Conservation (phyloP, 53 echinoderm and acorn worm genomes). For the Arbacia lixula region DNA sequence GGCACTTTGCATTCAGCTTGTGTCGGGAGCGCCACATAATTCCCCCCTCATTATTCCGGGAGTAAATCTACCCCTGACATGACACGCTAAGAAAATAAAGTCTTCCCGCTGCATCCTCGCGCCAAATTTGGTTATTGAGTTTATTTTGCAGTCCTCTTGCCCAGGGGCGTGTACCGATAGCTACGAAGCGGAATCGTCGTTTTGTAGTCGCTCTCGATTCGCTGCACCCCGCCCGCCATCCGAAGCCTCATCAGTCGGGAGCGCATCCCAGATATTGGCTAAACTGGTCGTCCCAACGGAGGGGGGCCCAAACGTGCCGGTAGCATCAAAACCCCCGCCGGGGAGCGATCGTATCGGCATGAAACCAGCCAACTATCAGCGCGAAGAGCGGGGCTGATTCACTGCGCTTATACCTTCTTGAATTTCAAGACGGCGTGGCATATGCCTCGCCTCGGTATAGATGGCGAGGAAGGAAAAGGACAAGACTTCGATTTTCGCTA, state of each 20-base stretch:
- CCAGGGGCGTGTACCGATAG: conserved; percentile 56
- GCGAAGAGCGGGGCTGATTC: conserved; percentile 41
- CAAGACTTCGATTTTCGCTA: conserved; percentile 58
- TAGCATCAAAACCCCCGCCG: conserved; percentile 53
- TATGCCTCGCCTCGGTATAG: conserved; percentile 51
- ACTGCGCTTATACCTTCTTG: conserved; percentile 34
- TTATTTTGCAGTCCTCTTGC: conserved; percentile 56
- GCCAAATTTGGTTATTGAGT: conserved; percentile 64
- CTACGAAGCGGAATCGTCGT: conserved; percentile 56
- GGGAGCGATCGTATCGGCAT: conserved; percentile 33
- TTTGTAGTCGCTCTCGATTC: conserved; percentile 42
- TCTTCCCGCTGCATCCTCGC: conserved; percentile 44
- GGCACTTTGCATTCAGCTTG: too few relatives aligned
- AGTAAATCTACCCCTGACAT: conserved; percentile 34
- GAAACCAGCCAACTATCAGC: conserved; percentile 36
- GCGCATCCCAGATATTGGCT: conserved; percentile 35
- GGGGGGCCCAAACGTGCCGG: conserved; percentile 36
- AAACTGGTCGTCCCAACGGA: conserved; percentile 49
- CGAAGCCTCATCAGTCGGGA: conserved; percentile 2
- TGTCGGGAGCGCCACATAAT: too few relatives aligned
- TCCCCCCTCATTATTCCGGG: conserved; percentile 27
- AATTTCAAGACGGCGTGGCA: conserved; percentile 62
- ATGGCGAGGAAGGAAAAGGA: neutral
- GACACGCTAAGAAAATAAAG: conserved; percentile 52
- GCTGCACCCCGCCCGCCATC: conserved; percentile 31